Evolutionary conservation across 2,888 invertebrate species (phyloP), one percentile per base, ranked within the genome.

Genomic region (Tetragonisca angustula): DNA sequence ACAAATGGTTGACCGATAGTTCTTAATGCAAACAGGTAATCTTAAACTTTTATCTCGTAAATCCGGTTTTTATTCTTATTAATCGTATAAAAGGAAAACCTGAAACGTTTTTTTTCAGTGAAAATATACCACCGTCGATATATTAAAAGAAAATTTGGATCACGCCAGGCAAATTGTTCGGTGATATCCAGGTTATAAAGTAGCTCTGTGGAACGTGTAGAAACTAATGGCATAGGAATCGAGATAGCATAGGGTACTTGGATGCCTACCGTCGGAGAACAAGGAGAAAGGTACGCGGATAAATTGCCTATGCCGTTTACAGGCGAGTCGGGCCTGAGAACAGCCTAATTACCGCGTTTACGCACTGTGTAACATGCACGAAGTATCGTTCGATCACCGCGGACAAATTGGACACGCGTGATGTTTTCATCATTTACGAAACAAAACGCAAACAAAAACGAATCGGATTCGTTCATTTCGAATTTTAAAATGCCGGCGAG

Each of bases 291-390:
- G 87, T 85, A 81, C 79, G 79, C 83, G 83, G 79, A 87, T 87
- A 87, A 87, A 87, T 87, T 83, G 87, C 74, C 83, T 75, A 71
- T 77, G 83, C 87, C 81, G 85, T 83, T 87, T 82, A 84, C 83
- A 75, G 79, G 64, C 73, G 73, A 71, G 82, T 36, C 81, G 62
- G 64, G 79, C 71, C 64, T 72, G 75, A 54, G 84, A 79, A 72
- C 84, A 79, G 84, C 84, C 84, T 84, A 87, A 87, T 87, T 87
- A 87, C 87, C 83, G 83, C 87, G 87, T 80, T 86, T 87, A 87
- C 84, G 86, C 86, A 72, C 67, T 56, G 73, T 79, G 54, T 76
- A 77, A 69, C 81, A 75, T 73, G 67, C 72, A 62, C 75, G 50
- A n/a, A 83, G 76, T 76, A 76, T 83, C 86, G 76, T 54, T 70